Percentiles rank a stretch among this genome's conserved stretches.
These are phyloP conservation scores for Psittacula echo DNA, from an alignment of 2,797 vertebrate genomes.

Conservation along the genomic window DNA sequence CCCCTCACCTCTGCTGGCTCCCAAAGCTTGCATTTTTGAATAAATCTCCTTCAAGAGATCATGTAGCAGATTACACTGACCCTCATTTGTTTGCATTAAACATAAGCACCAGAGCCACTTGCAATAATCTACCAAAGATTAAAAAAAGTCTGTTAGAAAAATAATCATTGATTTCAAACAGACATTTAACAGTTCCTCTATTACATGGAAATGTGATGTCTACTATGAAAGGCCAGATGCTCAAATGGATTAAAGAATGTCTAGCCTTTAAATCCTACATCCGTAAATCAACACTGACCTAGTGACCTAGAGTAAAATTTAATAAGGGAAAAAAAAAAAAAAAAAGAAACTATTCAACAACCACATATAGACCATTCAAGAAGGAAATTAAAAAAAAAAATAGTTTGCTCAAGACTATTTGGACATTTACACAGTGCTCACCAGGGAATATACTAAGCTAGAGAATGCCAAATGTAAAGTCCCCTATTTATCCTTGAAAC, in stretches of 20 bases:
- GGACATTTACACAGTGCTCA: neutral
- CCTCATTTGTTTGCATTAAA: conserved; percentile 10
- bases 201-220: neutral
- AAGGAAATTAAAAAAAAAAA: neutral
- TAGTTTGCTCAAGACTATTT: neutral
- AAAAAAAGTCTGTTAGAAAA: neutral
- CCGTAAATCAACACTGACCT: conserved; percentile 39
- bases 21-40: neutral
- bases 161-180: neutral
- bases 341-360: neutral
- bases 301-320: conserved; percentile 48
- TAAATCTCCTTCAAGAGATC: conserved; percentile 31
- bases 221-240: conserved; percentile 47
- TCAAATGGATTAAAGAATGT: conserved; percentile 53
- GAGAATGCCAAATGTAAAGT: neutral
- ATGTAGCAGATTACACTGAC: conserved; percentile 20
- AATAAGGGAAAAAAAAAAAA: neutral
- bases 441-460: neutral
- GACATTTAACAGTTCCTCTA: neutral
- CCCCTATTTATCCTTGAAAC: conserved; percentile 17
- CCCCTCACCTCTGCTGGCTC: neutral
- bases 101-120: conserved; percentile 1
- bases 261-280: conserved; percentile 54
- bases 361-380: neutral
- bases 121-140: neutral